phyloP scores from a whole-genome alignment of 2,797 vertebrate species.

The Peromyscus nudipes region DNA sequence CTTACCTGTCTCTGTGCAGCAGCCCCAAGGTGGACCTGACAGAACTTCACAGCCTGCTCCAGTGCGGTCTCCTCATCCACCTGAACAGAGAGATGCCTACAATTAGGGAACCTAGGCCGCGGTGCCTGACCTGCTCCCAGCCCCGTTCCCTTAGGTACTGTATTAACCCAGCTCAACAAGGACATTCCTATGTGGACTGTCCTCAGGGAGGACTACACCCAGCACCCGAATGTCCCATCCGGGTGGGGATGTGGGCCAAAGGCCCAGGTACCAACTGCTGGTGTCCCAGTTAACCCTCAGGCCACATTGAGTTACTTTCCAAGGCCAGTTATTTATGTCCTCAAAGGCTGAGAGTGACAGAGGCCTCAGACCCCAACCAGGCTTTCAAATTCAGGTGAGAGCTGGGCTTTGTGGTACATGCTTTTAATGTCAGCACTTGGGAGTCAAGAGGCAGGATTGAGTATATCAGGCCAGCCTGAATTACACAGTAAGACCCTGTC shows the following conservation, averaged over 20 bases:
- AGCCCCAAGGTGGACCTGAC: constrained; percentile 96
- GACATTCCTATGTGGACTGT: background rate
- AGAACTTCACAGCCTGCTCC: constrained; percentile 99
- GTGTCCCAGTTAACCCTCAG: background rate
- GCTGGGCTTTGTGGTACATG: background rate
- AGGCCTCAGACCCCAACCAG: background rate
- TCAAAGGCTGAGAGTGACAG: background rate
- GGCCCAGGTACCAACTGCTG: background rate
- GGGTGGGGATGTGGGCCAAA: background rate
- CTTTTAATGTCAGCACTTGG: background rate
- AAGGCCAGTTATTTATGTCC: background rate
- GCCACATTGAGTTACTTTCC: background rate
- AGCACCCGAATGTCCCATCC: background rate
- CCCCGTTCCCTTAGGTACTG: no score
- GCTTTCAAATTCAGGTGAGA: background rate
- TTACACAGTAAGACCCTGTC: background rate
- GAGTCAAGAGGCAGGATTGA: background rate
- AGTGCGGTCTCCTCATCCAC: constrained; percentile 98
- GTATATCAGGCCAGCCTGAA: background rate
- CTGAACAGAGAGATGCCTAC: constrained; percentile 87
- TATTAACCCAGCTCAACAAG: background rate
- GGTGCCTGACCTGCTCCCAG: background rate
- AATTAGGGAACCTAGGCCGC: background rate
- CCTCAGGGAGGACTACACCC: background rate
- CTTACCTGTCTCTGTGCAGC: constrained; percentile 97